Conservation (phyloP, 1,140 invertebrate genomes). For the Penaeus vannamei region DNA sequence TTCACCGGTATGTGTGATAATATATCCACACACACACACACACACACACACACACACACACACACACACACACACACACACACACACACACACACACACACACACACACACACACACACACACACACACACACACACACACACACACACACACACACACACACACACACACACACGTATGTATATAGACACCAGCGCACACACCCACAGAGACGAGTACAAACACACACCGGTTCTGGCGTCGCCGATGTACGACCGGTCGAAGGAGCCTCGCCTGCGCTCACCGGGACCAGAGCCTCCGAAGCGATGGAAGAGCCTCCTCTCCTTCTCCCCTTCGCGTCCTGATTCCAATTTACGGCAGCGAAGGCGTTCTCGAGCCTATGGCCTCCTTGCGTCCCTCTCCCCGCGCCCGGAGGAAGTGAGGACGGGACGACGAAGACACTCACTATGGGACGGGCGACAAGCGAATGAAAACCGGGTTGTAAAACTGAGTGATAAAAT, state of each 20-base stretch:
- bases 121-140: too few species aligned
- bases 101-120: background rate
- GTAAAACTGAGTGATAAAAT: constrained; percentile 64
- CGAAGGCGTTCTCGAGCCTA: constrained; percentile 8
- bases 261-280: background rate
- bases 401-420: background rate
- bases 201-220: background rate
- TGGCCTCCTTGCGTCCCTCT: constrained; percentile 27
- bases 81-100: constrained; percentile 20
- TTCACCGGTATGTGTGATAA: background rate
- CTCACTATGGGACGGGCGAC: constrained; percentile 46
- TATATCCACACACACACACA: background rate
- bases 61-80: constrained; percentile 2
- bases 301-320: background rate
- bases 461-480: constrained; percentile 56
- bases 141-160: too few species aligned
- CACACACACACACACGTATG: background rate
- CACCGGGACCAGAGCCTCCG: background rate
- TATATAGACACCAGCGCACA: background rate
- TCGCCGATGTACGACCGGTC: background rate
- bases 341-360: constrained; percentile 38
- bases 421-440: constrained; percentile 4
- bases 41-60: background rate
- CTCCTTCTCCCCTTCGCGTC: background rate
- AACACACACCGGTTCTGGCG: background rate